phyloP scores from a whole-genome alignment of 2,797 vertebrate species.

The Rhabdomys pumilio region DNA sequence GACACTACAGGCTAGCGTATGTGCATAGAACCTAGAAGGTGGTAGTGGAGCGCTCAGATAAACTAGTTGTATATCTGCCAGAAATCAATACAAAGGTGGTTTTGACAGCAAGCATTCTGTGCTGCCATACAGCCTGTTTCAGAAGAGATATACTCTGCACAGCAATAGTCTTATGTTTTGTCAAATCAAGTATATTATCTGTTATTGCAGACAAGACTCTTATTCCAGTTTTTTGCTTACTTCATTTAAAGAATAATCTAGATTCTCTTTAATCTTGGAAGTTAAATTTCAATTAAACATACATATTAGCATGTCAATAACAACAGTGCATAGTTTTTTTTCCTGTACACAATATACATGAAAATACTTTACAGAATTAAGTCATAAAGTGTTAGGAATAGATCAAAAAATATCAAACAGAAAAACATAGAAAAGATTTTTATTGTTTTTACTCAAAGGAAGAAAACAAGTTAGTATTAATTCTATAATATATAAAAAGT shows the following conservation, averaged over 20 bases:
- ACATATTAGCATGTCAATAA: constrained; percentile 28
- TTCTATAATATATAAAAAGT: not conserved
- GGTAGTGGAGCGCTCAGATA: not conserved
- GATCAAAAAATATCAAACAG: constrained; percentile 59
- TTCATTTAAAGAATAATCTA: constrained; percentile 40
- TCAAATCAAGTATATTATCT: constrained; percentile 12
- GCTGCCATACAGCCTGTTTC: not conserved
- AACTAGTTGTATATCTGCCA: constrained; percentile 22
- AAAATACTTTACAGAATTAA: constrained; percentile 62
- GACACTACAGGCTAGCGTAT: not conserved
- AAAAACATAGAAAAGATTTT: constrained; percentile 2
- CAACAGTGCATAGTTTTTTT: not conserved
- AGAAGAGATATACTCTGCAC: not conserved
- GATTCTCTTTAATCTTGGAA: constrained; percentile 56
- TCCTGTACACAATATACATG: not conserved
- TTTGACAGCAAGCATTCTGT: constrained; percentile 52
- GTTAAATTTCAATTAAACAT: constrained; percentile 59
- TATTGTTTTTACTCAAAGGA: constrained; percentile 43
- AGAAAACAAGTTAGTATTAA: not conserved
- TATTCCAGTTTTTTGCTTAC: constrained; percentile 49
- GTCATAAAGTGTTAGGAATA: constrained; percentile 18
- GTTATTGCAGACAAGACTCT: not conserved
- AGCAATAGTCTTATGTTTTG: constrained; percentile 22
- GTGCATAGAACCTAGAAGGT: constrained; percentile 6
- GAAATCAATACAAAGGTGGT: constrained; percentile 50